These are phyloP conservation scores for Collichthys lucidus DNA, from an alignment of 2,113 vertebrate species.

Conservation along the genomic window DNA sequence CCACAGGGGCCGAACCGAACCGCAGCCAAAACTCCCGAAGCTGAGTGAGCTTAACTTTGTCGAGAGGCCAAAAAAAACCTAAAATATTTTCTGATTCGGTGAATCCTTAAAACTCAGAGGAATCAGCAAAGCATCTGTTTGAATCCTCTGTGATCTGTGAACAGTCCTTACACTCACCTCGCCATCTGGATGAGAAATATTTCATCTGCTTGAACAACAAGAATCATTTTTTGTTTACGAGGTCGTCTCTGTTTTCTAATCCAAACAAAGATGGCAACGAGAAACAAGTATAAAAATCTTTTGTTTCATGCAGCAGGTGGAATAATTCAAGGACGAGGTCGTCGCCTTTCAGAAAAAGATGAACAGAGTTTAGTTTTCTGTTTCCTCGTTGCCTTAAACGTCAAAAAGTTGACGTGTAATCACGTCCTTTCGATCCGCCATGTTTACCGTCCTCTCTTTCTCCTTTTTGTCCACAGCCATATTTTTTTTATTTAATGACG, in stretches of 20 bases:
- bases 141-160: not conserved
- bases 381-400: not conserved
- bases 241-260: not conserved
- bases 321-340: not conserved
- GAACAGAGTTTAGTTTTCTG: not conserved
- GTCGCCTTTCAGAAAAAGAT: not conserved
- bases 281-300: not conserved
- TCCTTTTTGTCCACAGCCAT: not conserved
- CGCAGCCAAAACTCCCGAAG: constrained; percentile 36
- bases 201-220: not conserved
- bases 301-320: not conserved
- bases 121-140: not conserved
- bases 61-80: constrained; percentile 33
- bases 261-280: not conserved
- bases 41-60: not conserved
- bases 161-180: not conserved
- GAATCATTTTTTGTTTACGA: not conserved
- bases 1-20: constrained; percentile 52
- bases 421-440: not conserved
- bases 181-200: not conserved
- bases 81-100: not conserved
- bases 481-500: not conserved
- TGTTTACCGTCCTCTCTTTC: constrained; percentile 15
- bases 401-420: constrained; percentile 13
- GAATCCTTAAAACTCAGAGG: not conserved